Conservation (phyloP, 2,797 vertebrate genomes). For the Oreortyx pictus region DNA sequence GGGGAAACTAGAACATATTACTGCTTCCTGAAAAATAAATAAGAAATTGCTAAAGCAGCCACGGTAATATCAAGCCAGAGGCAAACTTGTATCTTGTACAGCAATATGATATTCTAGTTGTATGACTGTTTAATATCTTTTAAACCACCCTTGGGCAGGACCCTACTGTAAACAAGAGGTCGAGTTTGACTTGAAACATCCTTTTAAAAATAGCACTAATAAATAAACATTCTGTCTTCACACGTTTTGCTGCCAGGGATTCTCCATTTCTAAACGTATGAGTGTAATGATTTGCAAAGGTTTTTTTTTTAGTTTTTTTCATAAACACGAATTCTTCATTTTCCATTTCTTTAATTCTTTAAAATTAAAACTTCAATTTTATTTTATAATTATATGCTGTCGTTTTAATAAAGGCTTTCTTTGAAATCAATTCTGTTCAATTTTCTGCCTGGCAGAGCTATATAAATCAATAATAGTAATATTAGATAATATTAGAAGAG, state of each 20-base stretch:
- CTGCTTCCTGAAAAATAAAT: slow-evolving; percentile 34
- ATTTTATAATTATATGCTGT: slow-evolving; percentile 32
- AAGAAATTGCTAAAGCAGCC: slow-evolving; percentile 28
- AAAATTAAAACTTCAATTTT: slow-evolving; percentile 25
- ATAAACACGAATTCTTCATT: background rate
- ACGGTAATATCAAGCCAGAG: background rate
- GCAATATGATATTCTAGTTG: slow-evolving; percentile 47
- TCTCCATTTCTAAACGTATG: slow-evolving; percentile 19
- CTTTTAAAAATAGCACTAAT: slow-evolving; percentile 65
- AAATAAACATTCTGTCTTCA: slow-evolving; percentile 71
- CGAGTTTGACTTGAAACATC: slow-evolving; percentile 64
- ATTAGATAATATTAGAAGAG: background rate
- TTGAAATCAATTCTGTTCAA: background rate
- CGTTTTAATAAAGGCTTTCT: slow-evolving; percentile 4
- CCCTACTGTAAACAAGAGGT: slow-evolving; percentile 67
- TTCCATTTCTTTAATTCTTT: slow-evolving; percentile 5
- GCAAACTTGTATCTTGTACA: slow-evolving; percentile 33
- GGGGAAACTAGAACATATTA: background rate
- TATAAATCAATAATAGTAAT: slow-evolving; percentile 35
- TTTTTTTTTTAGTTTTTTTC: too few relatives aligned
- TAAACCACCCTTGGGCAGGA: slow-evolving; percentile 66
- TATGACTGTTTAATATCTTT: slow-evolving; percentile 62
- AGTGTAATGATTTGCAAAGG: slow-evolving; percentile 24
- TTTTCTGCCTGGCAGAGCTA: background rate
- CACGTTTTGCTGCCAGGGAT: slow-evolving; percentile 56